Evolutionary conservation across 2,888 invertebrate species (phyloP).

Genomic region (Calameuta idolon): DNA sequence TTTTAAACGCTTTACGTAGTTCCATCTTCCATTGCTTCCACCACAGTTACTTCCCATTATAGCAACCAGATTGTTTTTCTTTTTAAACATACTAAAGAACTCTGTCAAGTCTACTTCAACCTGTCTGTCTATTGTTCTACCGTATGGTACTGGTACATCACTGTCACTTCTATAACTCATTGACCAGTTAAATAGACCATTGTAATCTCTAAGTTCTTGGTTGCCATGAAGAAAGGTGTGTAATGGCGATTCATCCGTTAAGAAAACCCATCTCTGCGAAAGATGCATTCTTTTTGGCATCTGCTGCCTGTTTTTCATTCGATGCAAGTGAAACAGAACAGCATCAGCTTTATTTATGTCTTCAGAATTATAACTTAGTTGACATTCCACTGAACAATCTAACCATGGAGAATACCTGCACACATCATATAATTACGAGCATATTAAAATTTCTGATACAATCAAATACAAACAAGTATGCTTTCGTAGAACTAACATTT

Average conservation of each 20-base stretch:
- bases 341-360: constrained; percentile 72
- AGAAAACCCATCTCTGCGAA: constrained; percentile 77
- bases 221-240: constrained; percentile 70
- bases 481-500: constrained; percentile 51
- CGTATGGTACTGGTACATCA: constrained; percentile 77
- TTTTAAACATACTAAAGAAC: constrained; percentile 58
- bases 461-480: neutral
- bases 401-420: constrained; percentile 71
- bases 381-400: constrained; percentile 73
- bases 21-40: constrained; percentile 68
- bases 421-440: constrained; percentile 21
- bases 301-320: constrained; percentile 66
- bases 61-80: constrained; percentile 68
- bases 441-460: neutral
- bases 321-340: constrained; percentile 73
- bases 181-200: constrained; percentile 79
- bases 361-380: constrained; percentile 70
- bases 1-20: constrained; percentile 70
- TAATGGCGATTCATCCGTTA: constrained; percentile 77
- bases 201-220: constrained; percentile 66
- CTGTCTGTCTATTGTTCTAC: constrained; percentile 65
- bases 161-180: constrained; percentile 77
- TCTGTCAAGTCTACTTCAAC: constrained; percentile 34
- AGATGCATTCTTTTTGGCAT: constrained; percentile 68
- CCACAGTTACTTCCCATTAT: constrained; percentile 74